phyloP scores from a whole-genome alignment of 2,797 vertebrate species.

The Danio tinwini region DNA sequence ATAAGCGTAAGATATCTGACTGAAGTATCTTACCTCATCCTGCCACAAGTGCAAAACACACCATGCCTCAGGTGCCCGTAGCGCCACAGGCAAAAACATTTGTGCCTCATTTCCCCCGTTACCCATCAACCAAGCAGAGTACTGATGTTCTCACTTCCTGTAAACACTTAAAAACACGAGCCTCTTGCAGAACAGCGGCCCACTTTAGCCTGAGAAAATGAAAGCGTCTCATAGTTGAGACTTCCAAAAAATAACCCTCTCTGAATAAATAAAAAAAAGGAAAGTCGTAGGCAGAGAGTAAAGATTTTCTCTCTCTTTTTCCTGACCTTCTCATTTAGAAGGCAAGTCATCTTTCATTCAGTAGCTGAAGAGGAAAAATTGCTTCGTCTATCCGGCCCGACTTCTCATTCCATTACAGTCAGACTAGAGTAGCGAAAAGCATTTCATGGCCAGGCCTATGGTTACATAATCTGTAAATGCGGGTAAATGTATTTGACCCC shows the following conservation, averaged over 20 bases:
- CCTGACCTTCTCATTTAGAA: slow-evolving; percentile 49
- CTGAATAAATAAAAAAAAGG: slow-evolving; percentile 59
- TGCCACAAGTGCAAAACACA: slow-evolving; percentile 26
- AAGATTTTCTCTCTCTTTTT: slow-evolving; percentile 47
- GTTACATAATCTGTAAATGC: slow-evolving; percentile 36
- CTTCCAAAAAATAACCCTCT: slow-evolving; percentile 75
- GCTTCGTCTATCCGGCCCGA: slow-evolving; percentile 19
- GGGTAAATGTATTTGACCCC: slow-evolving; percentile 38
- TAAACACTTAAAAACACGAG: slow-evolving; percentile 70
- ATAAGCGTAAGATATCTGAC: background rate
- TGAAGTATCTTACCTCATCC: slow-evolving; percentile 17
- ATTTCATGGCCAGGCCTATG: background rate
- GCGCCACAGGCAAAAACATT: background rate
- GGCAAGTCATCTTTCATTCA: slow-evolving; percentile 37
- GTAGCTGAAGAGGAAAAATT: slow-evolving; percentile 11
- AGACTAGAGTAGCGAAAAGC: slow-evolving; percentile 17
- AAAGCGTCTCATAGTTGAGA: slow-evolving; percentile 62
- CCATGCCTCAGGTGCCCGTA: slow-evolving; percentile 30
- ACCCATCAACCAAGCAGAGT: slow-evolving; percentile 58
- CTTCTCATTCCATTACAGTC: slow-evolving; percentile 47
- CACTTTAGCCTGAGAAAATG: slow-evolving; percentile 46
- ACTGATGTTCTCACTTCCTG: slow-evolving; percentile 69
- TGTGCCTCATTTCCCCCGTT: slow-evolving; percentile 34
- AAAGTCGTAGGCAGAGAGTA: slow-evolving; percentile 47
- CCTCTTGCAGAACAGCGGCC: slow-evolving; percentile 38